Conservation (phyloP, 2,797 vertebrate species). For the Malacoctenus gilli region DNA sequence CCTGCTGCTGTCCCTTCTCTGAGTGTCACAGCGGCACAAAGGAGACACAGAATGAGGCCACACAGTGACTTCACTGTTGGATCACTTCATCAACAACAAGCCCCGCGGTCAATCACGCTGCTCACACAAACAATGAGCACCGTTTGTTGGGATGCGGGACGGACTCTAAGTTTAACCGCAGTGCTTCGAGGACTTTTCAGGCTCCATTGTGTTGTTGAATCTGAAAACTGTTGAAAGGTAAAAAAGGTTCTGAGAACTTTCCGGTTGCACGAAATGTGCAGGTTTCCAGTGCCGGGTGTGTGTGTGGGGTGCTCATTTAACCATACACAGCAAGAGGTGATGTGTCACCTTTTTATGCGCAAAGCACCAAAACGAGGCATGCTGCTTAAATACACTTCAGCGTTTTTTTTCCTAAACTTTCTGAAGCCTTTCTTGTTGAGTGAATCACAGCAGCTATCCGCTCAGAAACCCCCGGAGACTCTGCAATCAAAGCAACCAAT, state of each 20-base stretch:
- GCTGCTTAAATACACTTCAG: slow-evolving; percentile 14
- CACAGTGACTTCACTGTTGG: slow-evolving; percentile 23
- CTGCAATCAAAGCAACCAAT: slow-evolving; percentile 43
- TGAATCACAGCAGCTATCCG: slow-evolving; percentile 28
- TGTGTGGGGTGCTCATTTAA: too few relatives aligned
- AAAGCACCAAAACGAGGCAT: too few relatives aligned
- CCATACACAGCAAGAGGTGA: slow-evolving; percentile 32
- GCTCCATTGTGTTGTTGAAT: too few relatives aligned
- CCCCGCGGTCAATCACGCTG: background rate
- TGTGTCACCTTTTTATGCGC: slow-evolving; percentile 12
- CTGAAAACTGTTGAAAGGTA: too few relatives aligned
- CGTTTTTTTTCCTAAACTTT: background rate
- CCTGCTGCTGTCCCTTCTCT: background rate
- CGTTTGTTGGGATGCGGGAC: slow-evolving; percentile 2
- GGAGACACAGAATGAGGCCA: slow-evolving; percentile 6
- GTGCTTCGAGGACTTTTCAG: too few relatives aligned
- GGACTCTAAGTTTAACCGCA: background rate
- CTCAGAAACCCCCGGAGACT: slow-evolving; percentile 38
- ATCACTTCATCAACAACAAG: slow-evolving; percentile 35
- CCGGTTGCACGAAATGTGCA: too few relatives aligned
- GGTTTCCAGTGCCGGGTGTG: too few relatives aligned
- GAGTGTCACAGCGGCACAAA: slow-evolving; percentile 16
- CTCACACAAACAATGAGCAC: slow-evolving; percentile 16
- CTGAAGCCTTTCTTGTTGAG: slow-evolving; percentile 28
- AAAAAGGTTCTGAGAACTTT: too few relatives aligned